Evolutionary conservation across 2,888 invertebrate genomes (phyloP), one percentile per base, ranked within the genome.

Genomic region (Drosophila borborema): DNA sequence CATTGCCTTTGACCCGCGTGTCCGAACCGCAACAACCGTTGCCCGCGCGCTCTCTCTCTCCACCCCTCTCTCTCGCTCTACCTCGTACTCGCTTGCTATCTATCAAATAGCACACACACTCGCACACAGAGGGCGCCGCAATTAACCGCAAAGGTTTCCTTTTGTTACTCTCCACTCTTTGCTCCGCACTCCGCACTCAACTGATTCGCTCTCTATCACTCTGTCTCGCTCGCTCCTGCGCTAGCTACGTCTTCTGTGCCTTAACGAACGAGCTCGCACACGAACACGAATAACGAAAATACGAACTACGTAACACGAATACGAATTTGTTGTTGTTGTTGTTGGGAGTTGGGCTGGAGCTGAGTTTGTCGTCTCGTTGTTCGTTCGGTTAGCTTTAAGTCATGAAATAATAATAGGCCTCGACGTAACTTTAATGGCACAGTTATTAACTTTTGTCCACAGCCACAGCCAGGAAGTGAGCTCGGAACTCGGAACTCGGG

Each of bases 111-210:
- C 23, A 54, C 20, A 36, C 38, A 20, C 36, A 36, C 23, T 28
- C 28, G 28, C 38, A 16, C 36, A 36, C 8, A 56, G 34, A 34
- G 58, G 74, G 84, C 81, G 74, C 67, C 86, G 85, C 85, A 85
- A 85, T 85, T 85, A 85, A 89, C 85, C 85, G 72, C 85, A 85
- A 85, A 85, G 89, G 85, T 84, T 85, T 85, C 87, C 85, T 80
- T 80, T 89, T 89, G 80, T 89, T 81, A 77, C 80, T 86, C 65
- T 43, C 55, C 66, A 43, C 10, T 36, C n/a, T 49, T 28, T 28
- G n/a, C 49, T n/a, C 28, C 49, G 49, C 63, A 49, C 48, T 6
- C 14, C 65, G 10, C 48, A 16, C 31, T 16, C 36, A 38, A 18
- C 20, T 53, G 60, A 18, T 46, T 36, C 43, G 20, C 64, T 8